Base-by-base conservation (phyloP, 2,888 invertebrate species). In the Ennomos erosarius region DNA sequence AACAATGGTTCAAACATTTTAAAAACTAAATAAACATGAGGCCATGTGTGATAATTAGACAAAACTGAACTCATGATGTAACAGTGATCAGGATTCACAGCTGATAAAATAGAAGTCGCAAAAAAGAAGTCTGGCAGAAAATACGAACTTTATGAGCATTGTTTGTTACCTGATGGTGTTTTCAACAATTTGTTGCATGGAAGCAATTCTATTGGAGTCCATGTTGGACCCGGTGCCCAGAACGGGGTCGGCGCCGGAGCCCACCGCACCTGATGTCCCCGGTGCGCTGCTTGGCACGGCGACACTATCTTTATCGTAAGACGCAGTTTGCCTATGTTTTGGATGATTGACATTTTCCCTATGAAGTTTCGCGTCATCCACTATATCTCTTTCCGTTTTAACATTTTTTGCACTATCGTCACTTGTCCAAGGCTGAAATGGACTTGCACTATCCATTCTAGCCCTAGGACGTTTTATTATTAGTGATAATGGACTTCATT, bases 141-240 rank as follows among this genome's bases (percentile, higher is more conserved):
- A 11, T 39, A 11, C 40, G 33, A 45, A 45, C 9, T 45, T 8
- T n/a, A 43, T 26, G 44, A 45, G 46, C 37, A 37, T 36, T 39
- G 47, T 60, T 75, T 61, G 57, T 74, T 90, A 94, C 95, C 94
- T 94, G 77, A 94, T 92, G 76, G 94, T 93, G 79, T 94, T 94
- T 79, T 95, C 94, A 69, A 95, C 93, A 80, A 94, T 93, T 79
- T 94, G 93, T 71, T 94, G 94, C 88, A 94, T 94, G 64, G 91
- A 91, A 76, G 88, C 83, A 78, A 91, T 83, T 86, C 90, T 90
- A 71, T 76, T 81, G 35, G 88, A 82, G 81, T 92, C 92, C 92
- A 93, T 92, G 68, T 84, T 87, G 70, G 88, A 78, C 75, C 87
- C 89, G 68, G 78, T 79, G 67, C 68, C 76, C 70, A 73, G 78